Percentiles rank a stretch among this genome's conserved stretches.
Conservation (phyloP, 2,888 invertebrate genomes). For the Trilocha varians region DNA sequence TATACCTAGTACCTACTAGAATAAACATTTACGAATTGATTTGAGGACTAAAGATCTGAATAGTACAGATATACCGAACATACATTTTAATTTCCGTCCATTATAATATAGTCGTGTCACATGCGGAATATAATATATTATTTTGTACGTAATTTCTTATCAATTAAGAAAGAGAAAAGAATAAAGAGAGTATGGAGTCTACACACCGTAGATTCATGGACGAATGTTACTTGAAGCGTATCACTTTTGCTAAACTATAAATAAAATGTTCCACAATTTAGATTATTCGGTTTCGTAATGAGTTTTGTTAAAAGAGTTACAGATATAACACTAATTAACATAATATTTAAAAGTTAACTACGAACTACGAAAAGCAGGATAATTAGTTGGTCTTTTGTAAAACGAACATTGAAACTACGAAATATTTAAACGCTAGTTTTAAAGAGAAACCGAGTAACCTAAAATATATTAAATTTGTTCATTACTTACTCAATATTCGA, state of each 20-base stretch:
- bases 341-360: neutral
- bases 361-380: neutral
- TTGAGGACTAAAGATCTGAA: too few relatives aligned
- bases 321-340: neutral
- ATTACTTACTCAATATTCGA: conserved; percentile 47
- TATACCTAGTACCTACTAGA: too few relatives aligned
- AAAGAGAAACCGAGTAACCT: conserved; percentile 2
- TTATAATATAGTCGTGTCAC: neutral
- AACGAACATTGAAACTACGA: neutral
- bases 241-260: conserved; percentile 11
- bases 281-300: neutral
- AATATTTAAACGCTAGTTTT: neutral
- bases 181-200: conserved; percentile 24
- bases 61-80: too few relatives aligned
- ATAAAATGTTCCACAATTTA: neutral
- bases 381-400: neutral
- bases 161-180: conserved; percentile 8
- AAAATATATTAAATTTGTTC: conserved; percentile 18
- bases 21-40: too few relatives aligned
- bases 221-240: conserved; percentile 69
- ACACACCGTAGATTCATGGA: conserved; percentile 50
- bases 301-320: neutral
- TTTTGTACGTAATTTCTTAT: neutral
- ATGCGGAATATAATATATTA: neutral
- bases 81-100: too few relatives aligned